phyloP scores from a whole-genome alignment of 2,888 invertebrate species.

The Nezara viridula region DNA sequence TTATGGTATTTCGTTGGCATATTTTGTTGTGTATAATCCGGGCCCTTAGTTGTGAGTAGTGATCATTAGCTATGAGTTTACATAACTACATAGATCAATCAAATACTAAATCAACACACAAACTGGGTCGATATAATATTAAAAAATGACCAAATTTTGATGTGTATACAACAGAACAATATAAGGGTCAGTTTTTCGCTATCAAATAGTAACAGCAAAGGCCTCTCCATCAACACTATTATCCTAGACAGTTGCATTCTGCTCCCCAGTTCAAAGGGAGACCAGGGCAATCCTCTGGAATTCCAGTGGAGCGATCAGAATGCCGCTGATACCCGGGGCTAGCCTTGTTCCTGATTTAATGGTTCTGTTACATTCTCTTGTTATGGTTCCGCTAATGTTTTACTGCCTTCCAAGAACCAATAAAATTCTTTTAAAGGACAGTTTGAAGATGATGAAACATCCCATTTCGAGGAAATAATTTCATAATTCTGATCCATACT shows the following conservation, averaged over 20 bases:
- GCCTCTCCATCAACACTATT: background rate
- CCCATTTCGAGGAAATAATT: background rate
- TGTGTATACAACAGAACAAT: background rate
- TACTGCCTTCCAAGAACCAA: background rate
- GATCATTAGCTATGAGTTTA: no score
- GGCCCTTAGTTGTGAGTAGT: no score
- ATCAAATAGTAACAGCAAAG: background rate
- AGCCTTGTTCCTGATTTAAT: background rate
- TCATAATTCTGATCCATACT: background rate
- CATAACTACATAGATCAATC: no score
- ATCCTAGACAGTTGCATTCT: background rate
- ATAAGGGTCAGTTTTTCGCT: background rate
- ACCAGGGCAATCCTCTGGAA: background rate
- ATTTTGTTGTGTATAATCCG: no score
- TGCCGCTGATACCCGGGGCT: background rate
- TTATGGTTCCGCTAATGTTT: background rate
- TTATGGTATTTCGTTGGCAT: no score
- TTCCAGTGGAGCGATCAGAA: conserved; percentile 4
- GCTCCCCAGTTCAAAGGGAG: background rate
- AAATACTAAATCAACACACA: background rate
- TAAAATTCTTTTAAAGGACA: background rate
- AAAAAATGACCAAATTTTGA: no score
- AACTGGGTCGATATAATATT: no score
- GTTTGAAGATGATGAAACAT: background rate
- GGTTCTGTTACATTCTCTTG: conserved; percentile 12